These are phyloP conservation scores for Podilymbus podiceps DNA, from an alignment of 2,113 vertebrate species.

Conservation along the genomic window DNA sequence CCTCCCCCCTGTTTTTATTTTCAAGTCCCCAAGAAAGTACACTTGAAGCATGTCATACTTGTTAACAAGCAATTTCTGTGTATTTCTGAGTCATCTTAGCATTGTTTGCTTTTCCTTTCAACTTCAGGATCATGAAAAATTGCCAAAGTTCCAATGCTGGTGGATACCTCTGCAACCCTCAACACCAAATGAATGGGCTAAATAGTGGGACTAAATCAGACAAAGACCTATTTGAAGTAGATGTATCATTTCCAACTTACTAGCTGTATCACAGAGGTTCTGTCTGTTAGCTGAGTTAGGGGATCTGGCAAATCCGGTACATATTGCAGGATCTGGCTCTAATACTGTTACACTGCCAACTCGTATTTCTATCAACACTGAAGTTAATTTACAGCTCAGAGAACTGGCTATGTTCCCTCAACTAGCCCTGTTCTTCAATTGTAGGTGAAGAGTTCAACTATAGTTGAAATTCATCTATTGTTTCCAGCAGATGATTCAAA, in stretches of 20 bases:
- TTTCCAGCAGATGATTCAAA: conserved; percentile 48
- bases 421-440: not conserved
- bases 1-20: too few species aligned
- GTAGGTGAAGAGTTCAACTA: conserved; percentile 37
- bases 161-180: not conserved
- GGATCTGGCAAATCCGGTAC: not conserved
- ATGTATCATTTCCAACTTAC: not conserved
- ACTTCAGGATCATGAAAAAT: not conserved
- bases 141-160: not conserved
- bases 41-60: not conserved
- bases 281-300: not conserved
- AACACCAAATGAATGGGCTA: not conserved
- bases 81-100: not conserved
- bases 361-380: not conserved
- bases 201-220: not conserved
- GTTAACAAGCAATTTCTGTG: not conserved
- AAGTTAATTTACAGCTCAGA: not conserved
- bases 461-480: conserved; percentile 34
- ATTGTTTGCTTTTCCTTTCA: not conserved
- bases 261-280: not conserved
- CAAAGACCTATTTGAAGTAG: not conserved
- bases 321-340: not conserved
- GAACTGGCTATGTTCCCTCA: not conserved
- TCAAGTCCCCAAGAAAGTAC: not conserved
- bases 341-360: not conserved